Conservation (phyloP, 2,797 vertebrate species). For the Steatocranus sp. region DNA sequence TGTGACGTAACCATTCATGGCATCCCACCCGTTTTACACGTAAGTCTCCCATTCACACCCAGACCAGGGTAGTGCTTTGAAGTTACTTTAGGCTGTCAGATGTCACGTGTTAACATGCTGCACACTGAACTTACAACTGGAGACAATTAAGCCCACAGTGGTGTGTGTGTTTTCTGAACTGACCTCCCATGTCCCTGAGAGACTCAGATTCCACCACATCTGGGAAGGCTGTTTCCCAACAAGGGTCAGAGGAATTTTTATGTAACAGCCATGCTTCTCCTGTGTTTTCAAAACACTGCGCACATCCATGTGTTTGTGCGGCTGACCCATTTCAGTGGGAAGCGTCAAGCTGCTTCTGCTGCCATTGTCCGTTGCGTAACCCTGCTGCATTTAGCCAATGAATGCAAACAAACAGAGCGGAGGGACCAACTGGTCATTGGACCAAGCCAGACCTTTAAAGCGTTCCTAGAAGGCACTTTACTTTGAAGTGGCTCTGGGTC, state of each 20-base stretch:
- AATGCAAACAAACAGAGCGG: constrained; percentile 58
- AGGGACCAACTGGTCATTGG: constrained; percentile 15
- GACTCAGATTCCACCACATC: constrained; percentile 51
- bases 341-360: constrained; percentile 58
- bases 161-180: neutral
- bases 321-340: constrained; percentile 58
- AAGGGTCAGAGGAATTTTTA: constrained; percentile 58
- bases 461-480: constrained; percentile 27
- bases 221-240: constrained; percentile 58
- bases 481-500: constrained; percentile 33
- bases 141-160: constrained; percentile 9
- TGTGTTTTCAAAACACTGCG: constrained; percentile 64
- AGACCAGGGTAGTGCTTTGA: constrained; percentile 4
- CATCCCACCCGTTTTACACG: constrained; percentile 31
- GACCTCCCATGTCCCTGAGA: constrained; percentile 28
- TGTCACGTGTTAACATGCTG: neutral
- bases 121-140: constrained; percentile 31
- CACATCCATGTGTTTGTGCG: constrained; percentile 29
- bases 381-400: constrained; percentile 29
- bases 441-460: constrained; percentile 10
- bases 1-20: constrained; percentile 1
- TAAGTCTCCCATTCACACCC: neutral
- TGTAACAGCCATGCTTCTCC: constrained; percentile 51
- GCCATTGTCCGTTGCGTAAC: constrained; percentile 43
- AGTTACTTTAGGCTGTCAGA: neutral